Evolutionary conservation across 1,140 invertebrate genomes (phyloP).

Genomic region (Drosophila ercepeae): DNA sequence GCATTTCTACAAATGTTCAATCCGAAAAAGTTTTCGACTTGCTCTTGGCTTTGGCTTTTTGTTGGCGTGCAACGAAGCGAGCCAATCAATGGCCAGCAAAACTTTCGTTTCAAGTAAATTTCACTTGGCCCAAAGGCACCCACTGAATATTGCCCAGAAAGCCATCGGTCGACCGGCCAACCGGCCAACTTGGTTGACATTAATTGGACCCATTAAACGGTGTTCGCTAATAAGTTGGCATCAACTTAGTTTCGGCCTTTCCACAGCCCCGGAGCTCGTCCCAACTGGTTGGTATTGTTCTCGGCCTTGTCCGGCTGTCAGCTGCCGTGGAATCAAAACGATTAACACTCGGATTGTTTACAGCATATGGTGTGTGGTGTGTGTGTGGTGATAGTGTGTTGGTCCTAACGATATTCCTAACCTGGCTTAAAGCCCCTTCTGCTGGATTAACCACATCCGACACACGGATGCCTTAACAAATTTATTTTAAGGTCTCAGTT

Average conservation of each 20-base stretch:
- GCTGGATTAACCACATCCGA: conserved; percentile 1
- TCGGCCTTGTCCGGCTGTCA: conserved; percentile 61
- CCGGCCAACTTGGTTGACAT: conserved; percentile 64
- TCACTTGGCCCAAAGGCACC: conserved; percentile 43
- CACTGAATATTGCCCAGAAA: conserved; percentile 5
- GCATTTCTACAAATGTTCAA: conserved; percentile 75
- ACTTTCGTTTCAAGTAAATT: conserved; percentile 68
- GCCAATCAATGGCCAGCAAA: conserved; percentile 64
- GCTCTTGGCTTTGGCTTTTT: conserved; percentile 31
- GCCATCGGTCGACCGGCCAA: neutral
- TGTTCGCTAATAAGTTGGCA: conserved; percentile 73
- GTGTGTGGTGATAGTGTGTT: neutral
- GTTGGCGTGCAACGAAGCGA: conserved; percentile 63
- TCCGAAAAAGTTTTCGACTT: conserved; percentile 60
- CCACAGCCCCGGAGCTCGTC: neutral
- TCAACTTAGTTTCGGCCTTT: conserved; percentile 46
- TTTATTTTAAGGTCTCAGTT: neutral
- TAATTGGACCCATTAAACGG: conserved; percentile 75
- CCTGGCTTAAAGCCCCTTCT: neutral
- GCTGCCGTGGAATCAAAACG: conserved; percentile 54
- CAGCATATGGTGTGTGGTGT: conserved; percentile 29
- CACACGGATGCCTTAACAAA: conserved; percentile 10
- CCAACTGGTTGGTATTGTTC: conserved; percentile 44
- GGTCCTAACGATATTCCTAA: conserved; percentile 46
- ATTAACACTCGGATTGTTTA: conserved; percentile 69